Base-by-base conservation (phyloP, 2,797 vertebrate genomes). In the Momotus momota region DNA sequence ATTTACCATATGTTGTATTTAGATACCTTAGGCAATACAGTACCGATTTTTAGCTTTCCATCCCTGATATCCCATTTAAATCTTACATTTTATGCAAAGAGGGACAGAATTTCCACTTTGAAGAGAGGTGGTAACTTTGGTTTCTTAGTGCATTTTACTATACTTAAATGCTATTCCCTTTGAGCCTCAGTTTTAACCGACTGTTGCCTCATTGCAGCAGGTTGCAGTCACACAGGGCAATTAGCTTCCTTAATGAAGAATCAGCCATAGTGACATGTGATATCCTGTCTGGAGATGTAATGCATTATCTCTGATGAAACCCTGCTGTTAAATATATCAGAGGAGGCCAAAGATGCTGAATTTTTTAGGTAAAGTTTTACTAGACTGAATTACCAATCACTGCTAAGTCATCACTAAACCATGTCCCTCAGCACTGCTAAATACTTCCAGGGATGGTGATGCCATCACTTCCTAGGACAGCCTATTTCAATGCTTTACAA, bases 1-100 rank as follows among this genome's bases (percentile, higher is more conserved):
- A 29, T 91, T 94, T 92, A 92, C 79, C 84, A 78, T 96, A 95
- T 96, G 96, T 69, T 91, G 33, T 87, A 70, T 95, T 90, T 97
- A 74, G 40, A 51, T 81, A 94, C 86, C 92, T 70, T 78, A 96
- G 91, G 93, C 86, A 85, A 91, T 49, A 51, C 70, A 51, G 49
- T 84, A 75, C 31, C 23, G 67, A 66, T 90, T 93, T 91, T 94
- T 75, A 96, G 22, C 49, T 90, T 87, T 92, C 48, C 12, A 72
- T 78, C n/a, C 14, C 49, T 69, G 55, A 88, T 62, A 91, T 0
- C n/a, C 75, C 23, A 64, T 91, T 86, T 92, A 70, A 83, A 67
- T 81, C 46, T 81, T 75, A 62, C 13, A 35, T 81, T 54, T 35
- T 72, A 26, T 70, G 31, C 27, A 57, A 90, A 86, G 17, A 20